Conservation (phyloP, 1,140 invertebrate species). For the Drosophila saltans region DNA sequence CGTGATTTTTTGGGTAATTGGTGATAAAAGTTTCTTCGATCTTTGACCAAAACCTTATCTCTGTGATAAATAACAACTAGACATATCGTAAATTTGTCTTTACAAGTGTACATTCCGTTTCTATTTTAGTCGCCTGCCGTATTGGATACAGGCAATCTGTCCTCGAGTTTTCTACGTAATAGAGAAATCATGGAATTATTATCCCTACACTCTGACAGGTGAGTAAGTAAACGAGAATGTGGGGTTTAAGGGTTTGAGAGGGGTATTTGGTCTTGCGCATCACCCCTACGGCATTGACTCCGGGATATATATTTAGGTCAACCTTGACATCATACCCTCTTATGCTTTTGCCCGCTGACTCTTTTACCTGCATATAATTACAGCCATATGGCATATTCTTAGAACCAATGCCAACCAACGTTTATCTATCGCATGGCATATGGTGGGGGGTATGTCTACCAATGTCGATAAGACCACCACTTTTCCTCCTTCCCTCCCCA, state of each 20-base stretch:
- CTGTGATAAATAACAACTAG: conserved; percentile 2
- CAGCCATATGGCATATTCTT: conserved; percentile 12
- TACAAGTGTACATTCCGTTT: conserved; percentile 2
- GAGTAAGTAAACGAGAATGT: conserved; percentile 39
- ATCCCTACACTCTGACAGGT: conserved; percentile 96
- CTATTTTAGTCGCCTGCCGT: conserved; percentile 90
- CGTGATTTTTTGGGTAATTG: not conserved
- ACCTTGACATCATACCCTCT: conserved; percentile 4
- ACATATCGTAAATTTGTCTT: not conserved
- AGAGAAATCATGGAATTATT: conserved; percentile 98
- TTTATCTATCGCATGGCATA: conserved; percentile 28
- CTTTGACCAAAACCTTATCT: conserved; percentile 2
- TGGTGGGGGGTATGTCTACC: conserved; percentile 40
- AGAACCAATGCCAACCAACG: conserved; percentile 14
- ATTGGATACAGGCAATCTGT: conserved; percentile 94
- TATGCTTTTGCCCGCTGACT: not conserved
- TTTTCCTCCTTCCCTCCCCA: not conserved
- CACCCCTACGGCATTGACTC: conserved; percentile 5
- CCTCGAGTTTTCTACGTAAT: conserved; percentile 96
- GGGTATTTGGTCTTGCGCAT: conserved; percentile 30
- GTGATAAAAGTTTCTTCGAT: not conserved
- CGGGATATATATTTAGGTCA: conserved; percentile 38
- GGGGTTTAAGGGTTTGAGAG: not conserved
- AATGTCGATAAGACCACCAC: conserved; percentile 37
- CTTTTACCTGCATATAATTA: conserved; percentile 18